Percentiles rank a stretch among this genome's conserved stretches.
Conservation (phyloP, 2,888 invertebrate species). For the Dicyrtoma fusca region DNA sequence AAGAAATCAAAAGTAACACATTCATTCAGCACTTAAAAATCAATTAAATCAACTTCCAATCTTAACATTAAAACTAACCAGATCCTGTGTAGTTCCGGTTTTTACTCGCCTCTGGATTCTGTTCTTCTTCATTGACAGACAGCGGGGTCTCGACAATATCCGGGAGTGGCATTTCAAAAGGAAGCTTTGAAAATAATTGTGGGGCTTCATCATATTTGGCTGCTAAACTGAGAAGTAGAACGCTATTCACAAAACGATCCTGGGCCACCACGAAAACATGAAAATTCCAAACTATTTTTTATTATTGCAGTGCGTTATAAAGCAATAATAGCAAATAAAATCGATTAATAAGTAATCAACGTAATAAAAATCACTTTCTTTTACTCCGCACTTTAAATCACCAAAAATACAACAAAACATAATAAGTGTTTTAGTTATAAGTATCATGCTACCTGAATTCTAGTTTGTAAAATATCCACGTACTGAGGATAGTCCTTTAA, state of each 20-base stretch:
- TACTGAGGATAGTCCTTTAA: slow-evolving; percentile 48
- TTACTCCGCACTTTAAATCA: not conserved
- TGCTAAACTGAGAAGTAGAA: slow-evolving; percentile 17
- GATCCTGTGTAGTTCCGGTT: not conserved
- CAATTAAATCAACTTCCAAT: not conserved
- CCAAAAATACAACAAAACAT: too few species aligned
- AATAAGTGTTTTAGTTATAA: too few species aligned
- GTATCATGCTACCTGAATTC: slow-evolving; percentile 44
- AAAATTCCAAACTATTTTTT: not conserved
- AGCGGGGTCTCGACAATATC: not conserved
- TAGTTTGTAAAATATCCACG: slow-evolving; percentile 37
- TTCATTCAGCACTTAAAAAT: too few species aligned
- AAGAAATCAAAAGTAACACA: too few species aligned
- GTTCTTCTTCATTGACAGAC: not conserved
- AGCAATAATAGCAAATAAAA: too few species aligned
- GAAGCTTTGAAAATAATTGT: not conserved
- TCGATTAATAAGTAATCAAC: too few species aligned
- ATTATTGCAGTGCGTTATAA: slow-evolving; percentile 1
- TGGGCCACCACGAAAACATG: not conserved
- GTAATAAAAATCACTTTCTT: not conserved
- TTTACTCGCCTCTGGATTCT: not conserved
- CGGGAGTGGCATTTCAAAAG: slow-evolving; percentile 23
- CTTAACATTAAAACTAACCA: too few species aligned
- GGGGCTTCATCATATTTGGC: slow-evolving; percentile 24
- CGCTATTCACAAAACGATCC: slow-evolving; percentile 32